A percentile compares a stretch with the other conserved stretches of the same genome.
phyloP scores from a whole-genome alignment of 2,113 vertebrate species.

The Psephotus haematonotus region DNA sequence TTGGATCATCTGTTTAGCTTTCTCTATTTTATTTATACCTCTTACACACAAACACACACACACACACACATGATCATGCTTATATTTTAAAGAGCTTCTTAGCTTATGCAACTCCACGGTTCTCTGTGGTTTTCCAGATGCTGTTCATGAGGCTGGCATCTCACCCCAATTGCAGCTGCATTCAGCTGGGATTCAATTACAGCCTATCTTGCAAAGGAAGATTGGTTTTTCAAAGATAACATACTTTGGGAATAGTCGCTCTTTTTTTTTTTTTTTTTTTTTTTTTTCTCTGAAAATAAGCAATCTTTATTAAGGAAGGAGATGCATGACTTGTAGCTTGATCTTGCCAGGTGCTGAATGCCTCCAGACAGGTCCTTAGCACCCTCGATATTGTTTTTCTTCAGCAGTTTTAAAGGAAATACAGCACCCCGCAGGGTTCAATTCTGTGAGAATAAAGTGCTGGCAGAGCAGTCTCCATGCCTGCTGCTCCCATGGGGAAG shows the following conservation, averaged over 20 bases:
- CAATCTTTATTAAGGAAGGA: not conserved
- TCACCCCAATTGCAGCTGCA: slow-evolving; percentile 66
- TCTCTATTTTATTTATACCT: not conserved
- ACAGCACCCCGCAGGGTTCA: not conserved
- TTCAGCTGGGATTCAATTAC: slow-evolving; percentile 77
- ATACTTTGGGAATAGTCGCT: not conserved
- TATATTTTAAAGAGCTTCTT: not conserved
- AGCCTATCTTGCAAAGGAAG: slow-evolving; percentile 42
- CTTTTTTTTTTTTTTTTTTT: not conserved
- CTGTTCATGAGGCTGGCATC: slow-evolving; percentile 48
- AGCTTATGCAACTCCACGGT: not conserved
- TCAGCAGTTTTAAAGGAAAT: not conserved
- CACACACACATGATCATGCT: fast-evolving
- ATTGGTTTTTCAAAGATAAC: slow-evolving; percentile 72
- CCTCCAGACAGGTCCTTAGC: slow-evolving; percentile 4
- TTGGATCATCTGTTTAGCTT: not conserved
- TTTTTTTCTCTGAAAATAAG: not conserved
- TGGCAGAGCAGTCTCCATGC: not conserved
- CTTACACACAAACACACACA: fast-evolving
- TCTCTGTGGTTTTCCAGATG: slow-evolving; percentile 61
- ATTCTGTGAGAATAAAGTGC: not conserved
- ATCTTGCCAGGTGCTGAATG: not conserved
- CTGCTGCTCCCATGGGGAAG: not conserved
- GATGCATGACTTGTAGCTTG: not conserved
- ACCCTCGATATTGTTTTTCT: not conserved